phyloP scores from a whole-genome alignment of 2,113 vertebrate genomes.

The Otolemur garnettii region DNA sequence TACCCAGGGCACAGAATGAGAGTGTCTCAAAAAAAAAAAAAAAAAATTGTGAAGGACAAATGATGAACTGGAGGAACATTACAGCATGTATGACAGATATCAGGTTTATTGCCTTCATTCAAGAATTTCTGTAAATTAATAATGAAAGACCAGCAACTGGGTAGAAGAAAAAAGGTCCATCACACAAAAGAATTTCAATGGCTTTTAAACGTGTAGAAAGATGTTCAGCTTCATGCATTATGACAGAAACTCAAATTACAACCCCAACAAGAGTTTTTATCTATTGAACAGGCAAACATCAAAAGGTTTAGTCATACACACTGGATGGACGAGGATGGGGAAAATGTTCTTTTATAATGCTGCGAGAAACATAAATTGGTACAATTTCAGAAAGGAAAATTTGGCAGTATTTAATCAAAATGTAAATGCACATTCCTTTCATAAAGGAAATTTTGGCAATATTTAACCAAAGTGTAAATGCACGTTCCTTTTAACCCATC shows the following conservation, averaged over 20 bases:
- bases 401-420: background rate
- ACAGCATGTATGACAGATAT: background rate
- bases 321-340: background rate
- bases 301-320: background rate
- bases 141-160: background rate
- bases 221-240: background rate
- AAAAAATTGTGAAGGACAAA: background rate
- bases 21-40: no score
- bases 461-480: slow-evolving; percentile 3
- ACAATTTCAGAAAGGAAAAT: background rate
- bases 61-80: background rate
- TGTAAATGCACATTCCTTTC: background rate
- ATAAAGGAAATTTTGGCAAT: background rate
- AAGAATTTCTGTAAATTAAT: slow-evolving; percentile 36
- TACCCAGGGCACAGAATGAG: no score
- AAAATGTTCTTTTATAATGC: background rate
- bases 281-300: background rate
- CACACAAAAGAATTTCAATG: background rate
- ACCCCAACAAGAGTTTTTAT: background rate
- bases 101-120: background rate
- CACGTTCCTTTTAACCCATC: background rate
- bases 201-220: background rate
- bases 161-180: background rate
- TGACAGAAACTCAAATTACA: background rate
- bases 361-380: background rate